Evolutionary conservation across 2,113 vertebrate species (phyloP), one percentile per base, ranked within the genome.

Genomic region (Grammomys surdaster): DNA sequence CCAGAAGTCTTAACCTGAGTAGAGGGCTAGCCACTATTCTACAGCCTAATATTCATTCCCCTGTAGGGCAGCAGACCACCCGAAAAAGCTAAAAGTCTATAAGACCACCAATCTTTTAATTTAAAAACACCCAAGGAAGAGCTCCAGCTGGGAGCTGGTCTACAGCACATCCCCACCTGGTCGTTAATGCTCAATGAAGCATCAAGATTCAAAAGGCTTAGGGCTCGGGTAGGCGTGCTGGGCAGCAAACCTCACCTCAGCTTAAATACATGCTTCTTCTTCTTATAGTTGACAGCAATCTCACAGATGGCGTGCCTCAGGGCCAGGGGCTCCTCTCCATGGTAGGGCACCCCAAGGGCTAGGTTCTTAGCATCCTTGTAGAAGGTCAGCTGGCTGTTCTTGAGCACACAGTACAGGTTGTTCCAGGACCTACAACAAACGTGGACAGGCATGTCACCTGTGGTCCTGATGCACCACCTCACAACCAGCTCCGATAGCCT

Each of bases 211-310:
- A 76, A 60, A 54, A 72, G 48, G 46, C 17, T 16, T 5, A 40
- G 3, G 31, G 40, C 22, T 31, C 36, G 43, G 81, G 33, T 28
- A 5, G 19, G 63, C 24, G 36, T n/a, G 8, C 22, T 7, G 43
- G 63, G 0, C 19, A 5, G 91, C 87, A 48, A 14, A 77, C 33
- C 98, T 98, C 96, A 99, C 99, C 99, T 98, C 95, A 99, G 98
- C 97, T 99, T 99, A 97, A 99, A 99, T 75, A 99, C 99, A 0
- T 99, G 99, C 89, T 99, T 99, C 98, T 99, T 99, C 97, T 99
- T 99, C 98, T 99, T 99, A 98, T 99, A 99, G 98, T 98, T 99
- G 5, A 97, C 93, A 3, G 99, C 99, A 48, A 99, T 97, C 98
- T 99, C 99, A 76, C 99, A 99, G 98, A 97, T 97, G 93, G 99